Percentiles rank a stretch among this genome's conserved stretches.
These are phyloP conservation scores for Melipona bicolor DNA, from an alignment of 2,888 invertebrate species.

Conservation along the genomic window DNA sequence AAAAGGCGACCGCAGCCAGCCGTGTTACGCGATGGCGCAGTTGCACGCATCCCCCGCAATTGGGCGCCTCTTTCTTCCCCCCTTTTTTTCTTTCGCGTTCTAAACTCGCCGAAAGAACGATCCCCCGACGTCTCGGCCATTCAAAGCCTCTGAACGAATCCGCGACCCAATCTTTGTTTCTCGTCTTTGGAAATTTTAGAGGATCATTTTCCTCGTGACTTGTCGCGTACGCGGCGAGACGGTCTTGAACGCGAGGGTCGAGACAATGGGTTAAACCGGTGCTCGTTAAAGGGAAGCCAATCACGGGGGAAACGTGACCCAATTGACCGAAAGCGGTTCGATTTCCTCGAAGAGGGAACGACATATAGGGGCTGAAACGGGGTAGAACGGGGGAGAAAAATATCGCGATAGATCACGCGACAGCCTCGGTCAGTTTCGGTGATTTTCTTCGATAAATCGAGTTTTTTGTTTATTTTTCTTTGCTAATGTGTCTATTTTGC, in stretches of 20 bases:
- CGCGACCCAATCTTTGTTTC: not conserved
- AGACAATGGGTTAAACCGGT: slow-evolving; percentile 17
- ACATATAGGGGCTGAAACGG: too few relatives aligned
- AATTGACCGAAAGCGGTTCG: not conserved
- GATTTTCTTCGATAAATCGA: too few relatives aligned
- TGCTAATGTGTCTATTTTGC: too few relatives aligned
- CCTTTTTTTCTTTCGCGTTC: not conserved
- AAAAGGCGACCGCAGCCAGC: slow-evolving; percentile 36
- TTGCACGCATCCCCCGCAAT: not conserved
- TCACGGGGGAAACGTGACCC: not conserved
- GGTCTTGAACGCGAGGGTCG: not conserved
- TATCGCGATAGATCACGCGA: too few relatives aligned
- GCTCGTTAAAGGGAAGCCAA: slow-evolving; percentile 17
- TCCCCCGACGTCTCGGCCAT: not conserved
- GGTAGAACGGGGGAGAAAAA: too few relatives aligned
- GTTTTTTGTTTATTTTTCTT: too few relatives aligned
- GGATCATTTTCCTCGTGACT: too few relatives aligned
- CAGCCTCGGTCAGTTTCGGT: too few relatives aligned
- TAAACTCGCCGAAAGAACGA: not conserved
- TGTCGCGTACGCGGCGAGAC: too few relatives aligned
- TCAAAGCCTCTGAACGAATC: not conserved
- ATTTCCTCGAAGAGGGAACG: not conserved
- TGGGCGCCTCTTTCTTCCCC: not conserved
- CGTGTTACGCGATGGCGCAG: slow-evolving; percentile 41
- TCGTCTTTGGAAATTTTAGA: too few relatives aligned